Evolutionary conservation across 2,113 vertebrate species (phyloP), one percentile per base, ranked within the genome.

Genomic region (Oncorhynchus clarkii): DNA sequence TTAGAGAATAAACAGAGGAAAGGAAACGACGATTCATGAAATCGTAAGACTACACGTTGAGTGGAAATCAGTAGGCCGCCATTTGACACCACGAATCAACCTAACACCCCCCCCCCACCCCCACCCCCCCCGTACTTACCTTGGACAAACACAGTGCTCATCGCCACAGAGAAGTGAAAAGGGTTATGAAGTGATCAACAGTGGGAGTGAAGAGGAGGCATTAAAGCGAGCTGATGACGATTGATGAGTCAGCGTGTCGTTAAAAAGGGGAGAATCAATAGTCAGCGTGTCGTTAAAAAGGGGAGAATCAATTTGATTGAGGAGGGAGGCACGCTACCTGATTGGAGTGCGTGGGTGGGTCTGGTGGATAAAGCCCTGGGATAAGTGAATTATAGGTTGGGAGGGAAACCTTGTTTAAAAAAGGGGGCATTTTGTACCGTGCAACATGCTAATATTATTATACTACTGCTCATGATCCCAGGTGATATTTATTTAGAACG

Each of bases 91-190:
- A 20, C 13, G 4, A 57, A 9, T 14, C 16, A 54, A 16, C 5
- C 16, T 54, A 67, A 29, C 27, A 67, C 26, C 22, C 39, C 22
- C 13, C 20, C n/a, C 22, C 13, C 20, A n/a, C n/a, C n/a, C n/a
- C n/a, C n/a, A n/a, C n/a, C 26, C 22, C 39, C 22, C 13, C 20
- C n/a, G 45, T 48, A 24, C 39, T 77, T 69, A 77, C 74, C 65
- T 51, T 62, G 49, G 34, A 54, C 59, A 75, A 76, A 84, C 75
- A 89, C 72, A 68, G 57, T 31, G 80, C 77, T 83, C 75, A 80
- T 11, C 11, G 60, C 1, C 82, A 72, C 74, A 82, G 65, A 83
- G 8, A 54, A 60, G 70, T 75, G 75, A 89, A 73, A 73, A 86
- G 57, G 51, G 64, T 69, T 85, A 80, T 66, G 78, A 80, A 67